Evolutionary conservation across 2,888 invertebrate genomes (phyloP).

Genomic region (Magallana nippona): DNA sequence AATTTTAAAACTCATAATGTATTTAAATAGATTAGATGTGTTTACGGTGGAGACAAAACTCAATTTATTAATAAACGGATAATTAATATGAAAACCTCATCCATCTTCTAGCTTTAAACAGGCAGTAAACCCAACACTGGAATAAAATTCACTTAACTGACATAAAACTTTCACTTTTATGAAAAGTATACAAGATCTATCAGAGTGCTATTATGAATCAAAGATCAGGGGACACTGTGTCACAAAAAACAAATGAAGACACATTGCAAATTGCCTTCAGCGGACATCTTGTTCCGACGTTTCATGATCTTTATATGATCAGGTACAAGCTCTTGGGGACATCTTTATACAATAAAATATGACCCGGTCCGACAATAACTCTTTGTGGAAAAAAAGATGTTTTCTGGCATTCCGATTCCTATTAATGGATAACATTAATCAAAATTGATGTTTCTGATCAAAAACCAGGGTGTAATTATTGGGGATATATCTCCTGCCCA

Average conservation of each 20-base stretch:
- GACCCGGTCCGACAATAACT: background rate
- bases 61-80: background rate
- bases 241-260: slow-evolving; percentile 18
- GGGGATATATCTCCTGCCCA: background rate
- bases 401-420: background rate
- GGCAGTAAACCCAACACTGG: background rate
- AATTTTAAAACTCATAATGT: background rate
- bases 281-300: background rate
- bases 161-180: slow-evolving; percentile 11
- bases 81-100: slow-evolving; percentile 14
- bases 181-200: background rate
- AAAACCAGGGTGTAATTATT: background rate
- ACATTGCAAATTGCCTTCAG: background rate
- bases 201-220: background rate
- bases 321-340: slow-evolving; percentile 15
- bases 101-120: background rate
- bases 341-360: background rate
- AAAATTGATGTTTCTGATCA: background rate
- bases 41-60: background rate
- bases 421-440: background rate
- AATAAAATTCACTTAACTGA: background rate
- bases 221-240: slow-evolving; percentile 5
- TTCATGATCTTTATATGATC: slow-evolving; percentile 20
- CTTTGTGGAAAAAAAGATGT: background rate
- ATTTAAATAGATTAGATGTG: background rate